Conservation (phyloP, 1,140 invertebrate species). For the Bursaphelenchus mucronatus region DNA sequence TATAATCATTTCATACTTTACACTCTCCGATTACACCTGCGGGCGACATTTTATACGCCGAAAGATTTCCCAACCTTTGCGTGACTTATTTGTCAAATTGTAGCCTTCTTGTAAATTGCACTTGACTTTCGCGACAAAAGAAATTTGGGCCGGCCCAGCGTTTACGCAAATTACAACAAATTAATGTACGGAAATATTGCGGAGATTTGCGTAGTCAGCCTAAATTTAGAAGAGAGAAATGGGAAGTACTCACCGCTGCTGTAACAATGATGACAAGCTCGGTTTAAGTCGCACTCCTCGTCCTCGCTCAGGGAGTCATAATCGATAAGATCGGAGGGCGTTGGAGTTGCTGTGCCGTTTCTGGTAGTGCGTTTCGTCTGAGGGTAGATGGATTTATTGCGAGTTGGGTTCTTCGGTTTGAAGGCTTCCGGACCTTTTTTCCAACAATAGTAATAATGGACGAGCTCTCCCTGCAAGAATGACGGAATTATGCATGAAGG, state of each 20-base stretch:
- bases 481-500: neutral
- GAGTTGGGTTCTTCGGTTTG: slow-evolving; percentile 39
- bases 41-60: too few species aligned
- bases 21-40: too few species aligned
- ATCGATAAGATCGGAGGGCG: slow-evolving; percentile 45
- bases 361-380: neutral
- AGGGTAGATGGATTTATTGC: slow-evolving; percentile 2
- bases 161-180: too few species aligned
- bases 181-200: too few species aligned
- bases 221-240: neutral
- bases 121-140: too few species aligned
- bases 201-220: too few species aligned
- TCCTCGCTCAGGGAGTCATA: slow-evolving; percentile 69
- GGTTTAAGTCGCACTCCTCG: slow-evolving; percentile 72
- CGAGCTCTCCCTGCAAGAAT: slow-evolving; percentile 77
- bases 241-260: slow-evolving; percentile 66
- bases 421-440: slow-evolving; percentile 99
- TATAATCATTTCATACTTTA: too few species aligned
- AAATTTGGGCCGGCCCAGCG: too few species aligned
- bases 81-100: too few species aligned
- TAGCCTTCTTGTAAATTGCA: too few species aligned
- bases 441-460: slow-evolving; percentile 99
- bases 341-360: neutral
- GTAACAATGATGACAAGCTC: slow-evolving; percentile 67
- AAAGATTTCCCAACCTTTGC: too few species aligned